phyloP scores from a whole-genome alignment of 2,888 invertebrate genomes.

The Idaea dimidiata region DNA sequence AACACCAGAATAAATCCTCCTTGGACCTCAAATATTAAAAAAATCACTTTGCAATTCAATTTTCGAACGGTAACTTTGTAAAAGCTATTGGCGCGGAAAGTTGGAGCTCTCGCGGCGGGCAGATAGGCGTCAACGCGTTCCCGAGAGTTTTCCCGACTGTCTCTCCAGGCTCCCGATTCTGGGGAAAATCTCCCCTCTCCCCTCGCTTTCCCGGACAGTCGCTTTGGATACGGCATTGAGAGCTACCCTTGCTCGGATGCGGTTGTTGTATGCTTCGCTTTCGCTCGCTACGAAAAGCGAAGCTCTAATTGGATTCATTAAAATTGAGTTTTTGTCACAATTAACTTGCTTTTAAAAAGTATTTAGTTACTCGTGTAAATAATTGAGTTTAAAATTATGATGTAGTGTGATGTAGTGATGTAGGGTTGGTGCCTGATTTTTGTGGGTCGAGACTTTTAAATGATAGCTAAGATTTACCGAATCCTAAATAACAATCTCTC shows the following conservation, averaged over 20 bases:
- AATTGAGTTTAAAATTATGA: no score
- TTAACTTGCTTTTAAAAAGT: slow-evolving; percentile 3
- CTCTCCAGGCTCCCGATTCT: slow-evolving; percentile 33
- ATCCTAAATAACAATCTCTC: no score
- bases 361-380: background rate
- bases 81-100: slow-evolving; percentile 35
- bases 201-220: slow-evolving; percentile 39
- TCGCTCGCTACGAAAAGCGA: background rate
- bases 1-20: slow-evolving; percentile 2
- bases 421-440: no score
- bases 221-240: slow-evolving; percentile 59
- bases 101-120: slow-evolving; percentile 28
- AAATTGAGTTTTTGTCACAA: background rate
- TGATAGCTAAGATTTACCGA: background rate
- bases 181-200: slow-evolving; percentile 29
- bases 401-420: no score
- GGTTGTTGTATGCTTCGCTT: slow-evolving; percentile 29
- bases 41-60: slow-evolving; percentile 6
- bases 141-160: slow-evolving; percentile 30
- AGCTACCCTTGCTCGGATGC: slow-evolving; percentile 53
- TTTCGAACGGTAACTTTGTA: slow-evolving; percentile 32
- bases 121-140: slow-evolving; percentile 20
- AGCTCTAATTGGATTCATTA: background rate
- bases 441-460: background rate
- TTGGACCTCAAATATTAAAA: slow-evolving; percentile 1